A percentile compares a stretch with the other conserved stretches of the same genome.
Evolutionary conservation across 1,140 invertebrate genomes (phyloP).

Genomic region (Lepidurus arcticus): DNA sequence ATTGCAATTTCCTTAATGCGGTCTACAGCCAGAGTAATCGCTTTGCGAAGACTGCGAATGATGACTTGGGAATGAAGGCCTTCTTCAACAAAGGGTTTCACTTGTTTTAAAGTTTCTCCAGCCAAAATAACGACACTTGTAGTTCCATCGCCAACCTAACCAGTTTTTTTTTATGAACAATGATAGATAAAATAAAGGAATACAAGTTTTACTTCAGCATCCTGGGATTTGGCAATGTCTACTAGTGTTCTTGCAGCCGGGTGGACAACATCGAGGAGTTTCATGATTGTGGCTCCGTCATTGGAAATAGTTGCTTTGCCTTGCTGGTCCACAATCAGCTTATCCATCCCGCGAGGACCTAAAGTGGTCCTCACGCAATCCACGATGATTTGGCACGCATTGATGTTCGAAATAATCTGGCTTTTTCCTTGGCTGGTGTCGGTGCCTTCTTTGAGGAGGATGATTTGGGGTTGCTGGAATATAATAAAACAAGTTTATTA

Average conservation of each 20-base stretch:
- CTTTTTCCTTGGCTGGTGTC: constrained; percentile 92
- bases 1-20: constrained; percentile 82
- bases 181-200: background rate
- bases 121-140: constrained; percentile 93
- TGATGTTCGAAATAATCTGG: constrained; percentile 97
- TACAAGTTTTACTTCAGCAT: constrained; percentile 75
- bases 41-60: constrained; percentile 77
- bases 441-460: constrained; percentile 96
- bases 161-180: constrained; percentile 29
- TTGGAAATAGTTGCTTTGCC: constrained; percentile 96
- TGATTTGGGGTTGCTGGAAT: constrained; percentile 91
- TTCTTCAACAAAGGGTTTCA: constrained; percentile 94
- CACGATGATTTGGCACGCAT: constrained; percentile 94
- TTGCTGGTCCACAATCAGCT: constrained; percentile 85
- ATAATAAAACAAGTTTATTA: constrained; percentile 35
- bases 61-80: constrained; percentile 92
- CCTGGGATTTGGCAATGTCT: constrained; percentile 98
- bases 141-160: constrained; percentile 93
- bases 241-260: constrained; percentile 96
- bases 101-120: constrained; percentile 90
- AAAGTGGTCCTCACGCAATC: constrained; percentile 95
- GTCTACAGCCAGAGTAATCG: constrained; percentile 70
- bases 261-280: constrained; percentile 93
- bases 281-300: constrained; percentile 98
- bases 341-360: constrained; percentile 98